Percentiles rank a stretch among this genome's conserved stretches.
These are phyloP conservation scores for Spodoptera litura DNA, from an alignment of 1,140 invertebrate genomes.

Conservation along the genomic window DNA sequence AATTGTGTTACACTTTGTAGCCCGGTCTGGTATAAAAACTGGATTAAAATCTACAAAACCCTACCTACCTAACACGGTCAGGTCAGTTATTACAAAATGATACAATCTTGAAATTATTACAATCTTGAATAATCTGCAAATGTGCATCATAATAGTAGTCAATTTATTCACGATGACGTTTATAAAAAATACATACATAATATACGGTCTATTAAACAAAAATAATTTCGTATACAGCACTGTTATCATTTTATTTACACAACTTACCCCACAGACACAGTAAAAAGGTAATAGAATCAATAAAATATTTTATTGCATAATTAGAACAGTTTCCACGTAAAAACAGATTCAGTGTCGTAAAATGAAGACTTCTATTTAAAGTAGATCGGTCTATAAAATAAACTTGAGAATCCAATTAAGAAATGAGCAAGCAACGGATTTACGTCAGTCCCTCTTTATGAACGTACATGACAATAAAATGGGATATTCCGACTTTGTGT, in stretches of 20 bases:
- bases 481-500: slow-evolving; percentile 55
- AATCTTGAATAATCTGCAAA: too few relatives aligned
- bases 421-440: slow-evolving; percentile 77
- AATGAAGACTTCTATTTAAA: slow-evolving; percentile 69
- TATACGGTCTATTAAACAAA: neutral
- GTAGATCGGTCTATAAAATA: slow-evolving; percentile 78
- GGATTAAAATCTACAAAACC: too few relatives aligned
- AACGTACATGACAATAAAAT: slow-evolving; percentile 66
- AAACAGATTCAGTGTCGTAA: slow-evolving; percentile 77
- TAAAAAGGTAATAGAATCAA: slow-evolving; percentile 47
- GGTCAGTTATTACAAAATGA: too few relatives aligned
- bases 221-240: neutral
- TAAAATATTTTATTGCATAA: slow-evolving; percentile 48
- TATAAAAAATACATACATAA: neutral
- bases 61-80: too few relatives aligned
- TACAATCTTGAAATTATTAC: too few relatives aligned
- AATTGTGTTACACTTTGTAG: too few relatives aligned
- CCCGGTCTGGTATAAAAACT: too few relatives aligned
- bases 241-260: slow-evolving; percentile 3
- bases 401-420: slow-evolving; percentile 82
- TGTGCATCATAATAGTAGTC: too few relatives aligned
- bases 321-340: slow-evolving; percentile 57
- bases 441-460: slow-evolving; percentile 73
- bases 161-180: too few relatives aligned
- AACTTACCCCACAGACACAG: slow-evolving; percentile 7